Base-by-base conservation (phyloP, 2,113 vertebrate genomes). In the Mastomys natalensis region DNA sequence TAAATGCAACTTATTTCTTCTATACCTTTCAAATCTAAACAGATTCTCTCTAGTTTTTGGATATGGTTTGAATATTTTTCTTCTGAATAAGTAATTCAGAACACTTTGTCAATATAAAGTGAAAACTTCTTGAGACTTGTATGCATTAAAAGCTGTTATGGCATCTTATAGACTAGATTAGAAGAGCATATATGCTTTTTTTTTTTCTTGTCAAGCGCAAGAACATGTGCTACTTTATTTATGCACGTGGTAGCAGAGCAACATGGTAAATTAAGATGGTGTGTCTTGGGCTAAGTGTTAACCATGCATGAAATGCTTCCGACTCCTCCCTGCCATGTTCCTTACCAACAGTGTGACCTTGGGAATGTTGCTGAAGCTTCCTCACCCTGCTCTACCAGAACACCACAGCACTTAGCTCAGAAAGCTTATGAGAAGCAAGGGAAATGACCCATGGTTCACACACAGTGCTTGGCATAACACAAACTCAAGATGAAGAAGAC, bases 1-100 rank as follows among this genome's bases (percentile, higher is more conserved):
- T 43, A 58, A 96, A 73, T 94, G 16, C 15, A 91, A 80, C 93
- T 89, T 72, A 87, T 96, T 95, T 86, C 81, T 37, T 81, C 0
- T 66, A 21, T 72, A 51, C 19, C 70, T 95, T 95, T 93, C 16
- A 45, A 78, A 34, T 58, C 22, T 88, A 86, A 74, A 81, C 37
- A 62, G 3, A 60, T 60, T 84, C 95, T 91, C 19, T 64, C 68
- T 66, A 43, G 55, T 88, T 74, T 96, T 82, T 74, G 4, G 86
- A n/a, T 93, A 40, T 43, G 12, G 9, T 77, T 96, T n/a, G 0
- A 0, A 66, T 66, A 66, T 31, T 12, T 64, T 72, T 93, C 91
- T 85, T n/a, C 53, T 86, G 16, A 78, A 37, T 73, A 87, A 29
- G 66, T 94, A 21, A 93, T 86, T 62, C 31, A 91, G 43, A 93